Evolutionary conservation across 2,888 invertebrate genomes (phyloP).

Genomic region (Nomada ferruginata): DNA sequence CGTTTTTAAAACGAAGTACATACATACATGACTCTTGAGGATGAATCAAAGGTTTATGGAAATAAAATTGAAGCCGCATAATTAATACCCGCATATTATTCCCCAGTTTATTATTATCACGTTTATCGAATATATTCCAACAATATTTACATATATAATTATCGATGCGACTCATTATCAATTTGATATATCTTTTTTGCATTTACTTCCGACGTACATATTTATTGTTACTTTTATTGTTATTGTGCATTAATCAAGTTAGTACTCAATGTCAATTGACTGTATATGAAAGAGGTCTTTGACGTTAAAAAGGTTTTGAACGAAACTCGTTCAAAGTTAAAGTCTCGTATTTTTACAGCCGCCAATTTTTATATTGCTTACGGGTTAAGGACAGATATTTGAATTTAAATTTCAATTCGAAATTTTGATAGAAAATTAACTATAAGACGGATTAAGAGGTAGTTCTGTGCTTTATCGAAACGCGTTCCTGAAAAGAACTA

Average conservation of each 20-base stretch:
- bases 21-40: slow-evolving; percentile 22
- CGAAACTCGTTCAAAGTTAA: slow-evolving; percentile 6
- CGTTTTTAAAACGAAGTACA: slow-evolving; percentile 38
- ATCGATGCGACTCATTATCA: slow-evolving; percentile 31
- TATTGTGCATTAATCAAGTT: slow-evolving; percentile 5
- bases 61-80: slow-evolving; percentile 65
- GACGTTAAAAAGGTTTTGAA: slow-evolving; percentile 2
- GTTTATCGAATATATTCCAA: slow-evolving; percentile 32
- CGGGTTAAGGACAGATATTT: neutral
- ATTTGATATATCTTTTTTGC: slow-evolving; percentile 22
- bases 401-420: neutral
- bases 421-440: neutral
- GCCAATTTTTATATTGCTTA: neutral
- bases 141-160: slow-evolving; percentile 34
- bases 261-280: neutral
- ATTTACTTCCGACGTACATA: slow-evolving; percentile 20
- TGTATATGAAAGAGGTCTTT: neutral
- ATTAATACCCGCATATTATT: slow-evolving; percentile 63
- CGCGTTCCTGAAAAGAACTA: neutral
- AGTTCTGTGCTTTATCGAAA: slow-evolving; percentile 4
- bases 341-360: slow-evolving; percentile 1
- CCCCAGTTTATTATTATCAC: slow-evolving; percentile 62
- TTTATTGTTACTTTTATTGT: slow-evolving; percentile 18
- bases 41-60: slow-evolving; percentile 53
- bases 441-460: neutral